A percentile compares a stretch with the other conserved stretches of the same genome.
phyloP scores from a whole-genome alignment of 2,113 vertebrate genomes.

The Pluvianellus socialis region DNA sequence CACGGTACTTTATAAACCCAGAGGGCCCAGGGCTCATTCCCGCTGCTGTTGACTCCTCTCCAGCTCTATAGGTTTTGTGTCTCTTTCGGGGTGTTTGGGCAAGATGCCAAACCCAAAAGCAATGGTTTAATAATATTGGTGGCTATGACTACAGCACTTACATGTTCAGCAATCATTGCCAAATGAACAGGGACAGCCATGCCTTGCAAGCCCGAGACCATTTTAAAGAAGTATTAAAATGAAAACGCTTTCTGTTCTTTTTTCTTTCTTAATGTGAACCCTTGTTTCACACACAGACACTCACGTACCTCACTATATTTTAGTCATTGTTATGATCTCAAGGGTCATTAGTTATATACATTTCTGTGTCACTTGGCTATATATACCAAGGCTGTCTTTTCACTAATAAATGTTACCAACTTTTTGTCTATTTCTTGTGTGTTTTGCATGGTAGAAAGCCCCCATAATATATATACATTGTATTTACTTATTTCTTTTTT shows the following conservation, averaged over 20 bases:
- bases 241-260: background rate
- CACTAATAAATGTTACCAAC: background rate
- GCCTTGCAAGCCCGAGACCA: background rate
- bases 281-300: background rate
- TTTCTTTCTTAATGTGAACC: background rate
- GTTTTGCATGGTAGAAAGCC: rapidly evolving
- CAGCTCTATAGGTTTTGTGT: background rate
- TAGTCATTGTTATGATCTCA: background rate
- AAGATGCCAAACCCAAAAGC: background rate
- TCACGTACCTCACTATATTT: background rate
- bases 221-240: background rate
- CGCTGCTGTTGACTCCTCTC: background rate
- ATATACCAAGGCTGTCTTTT: background rate
- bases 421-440: background rate
- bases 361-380: background rate
- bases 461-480: background rate
- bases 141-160: background rate
- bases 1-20: background rate
- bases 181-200: background rate
- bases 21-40: background rate
- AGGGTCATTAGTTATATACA: background rate
- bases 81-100: background rate
- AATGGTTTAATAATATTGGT: background rate
- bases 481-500: background rate
- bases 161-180: background rate